Evolutionary conservation across 2,888 invertebrate species (phyloP).

Genomic region (Tenthredo distinguenda): DNA sequence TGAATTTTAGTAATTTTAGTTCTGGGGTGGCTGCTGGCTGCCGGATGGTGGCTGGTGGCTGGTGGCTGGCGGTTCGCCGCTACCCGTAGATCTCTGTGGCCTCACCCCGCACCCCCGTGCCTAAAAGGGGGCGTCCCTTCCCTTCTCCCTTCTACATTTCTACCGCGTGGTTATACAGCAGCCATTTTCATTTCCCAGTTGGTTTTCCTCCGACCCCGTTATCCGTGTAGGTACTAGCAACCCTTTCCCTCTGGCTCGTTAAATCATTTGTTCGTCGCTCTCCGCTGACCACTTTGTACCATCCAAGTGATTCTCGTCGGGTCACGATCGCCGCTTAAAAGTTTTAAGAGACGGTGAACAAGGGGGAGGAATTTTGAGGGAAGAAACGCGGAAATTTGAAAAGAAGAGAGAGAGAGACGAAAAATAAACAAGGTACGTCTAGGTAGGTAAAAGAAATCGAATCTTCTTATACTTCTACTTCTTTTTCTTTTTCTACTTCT

Average conservation of each 20-base stretch:
- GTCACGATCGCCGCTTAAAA: not conserved
- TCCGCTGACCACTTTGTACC: constrained; percentile 57
- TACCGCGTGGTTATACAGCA: constrained; percentile 40
- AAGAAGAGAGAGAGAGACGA: constrained; percentile 44
- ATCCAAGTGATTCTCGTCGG: constrained; percentile 50
- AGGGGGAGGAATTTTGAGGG: constrained; percentile 9
- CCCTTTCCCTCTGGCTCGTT: constrained; percentile 67
- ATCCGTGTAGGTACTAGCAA: not conserved
- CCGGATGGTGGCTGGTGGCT: constrained; percentile 49
- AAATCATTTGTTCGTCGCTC: constrained; percentile 71
- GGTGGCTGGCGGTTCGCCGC: constrained; percentile 53
- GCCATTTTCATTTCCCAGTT: constrained; percentile 48
- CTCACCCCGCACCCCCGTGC: constrained; percentile 46
- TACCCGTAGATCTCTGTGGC: constrained; percentile 45
- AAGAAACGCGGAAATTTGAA: constrained; percentile 34
- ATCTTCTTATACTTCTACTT: not conserved
- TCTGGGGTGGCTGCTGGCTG: constrained; percentile 8
- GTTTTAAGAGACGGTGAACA: not conserved
- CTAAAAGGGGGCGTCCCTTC: constrained; percentile 49
- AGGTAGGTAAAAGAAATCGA: constrained; percentile 24
- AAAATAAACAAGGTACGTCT: not conserved
- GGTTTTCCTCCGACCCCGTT: constrained; percentile 23
- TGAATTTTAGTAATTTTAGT: constrained; percentile 50
- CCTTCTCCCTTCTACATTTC: constrained; percentile 49
- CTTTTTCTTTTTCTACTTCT: not conserved